phyloP scores from a whole-genome alignment of 2,113 vertebrate genomes.

The Aramus guarauna region DNA sequence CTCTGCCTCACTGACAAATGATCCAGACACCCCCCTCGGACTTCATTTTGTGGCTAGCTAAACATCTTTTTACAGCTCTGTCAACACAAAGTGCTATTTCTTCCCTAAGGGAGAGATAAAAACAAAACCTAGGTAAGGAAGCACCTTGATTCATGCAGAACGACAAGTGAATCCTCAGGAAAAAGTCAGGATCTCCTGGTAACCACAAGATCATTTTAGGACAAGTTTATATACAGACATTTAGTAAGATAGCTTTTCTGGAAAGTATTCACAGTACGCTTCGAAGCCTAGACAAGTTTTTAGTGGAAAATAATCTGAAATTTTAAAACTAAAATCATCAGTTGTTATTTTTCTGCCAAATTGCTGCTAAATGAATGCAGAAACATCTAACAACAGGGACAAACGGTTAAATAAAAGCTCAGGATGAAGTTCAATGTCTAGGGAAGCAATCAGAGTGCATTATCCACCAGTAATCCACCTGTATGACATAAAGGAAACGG shows the following conservation, averaged over 20 bases:
- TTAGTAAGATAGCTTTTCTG: background rate
- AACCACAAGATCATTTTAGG: background rate
- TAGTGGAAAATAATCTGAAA: background rate
- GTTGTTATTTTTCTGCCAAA: background rate
- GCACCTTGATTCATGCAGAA: background rate
- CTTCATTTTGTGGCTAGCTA: background rate
- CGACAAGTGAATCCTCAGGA: background rate
- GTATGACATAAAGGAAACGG: background rate
- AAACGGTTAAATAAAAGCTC: background rate
- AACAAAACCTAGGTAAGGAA: background rate
- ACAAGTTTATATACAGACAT: background rate
- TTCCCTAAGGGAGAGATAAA: background rate
- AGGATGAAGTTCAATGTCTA: conserved; percentile 8
- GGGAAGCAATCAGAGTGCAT: background rate
- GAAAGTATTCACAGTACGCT: background rate
- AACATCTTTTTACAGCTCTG: background rate
- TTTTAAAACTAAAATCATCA: background rate
- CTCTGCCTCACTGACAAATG: background rate
- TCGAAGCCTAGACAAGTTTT: background rate
- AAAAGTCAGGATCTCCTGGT: background rate
- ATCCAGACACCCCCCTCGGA: background rate
- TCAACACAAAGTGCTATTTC: background rate
- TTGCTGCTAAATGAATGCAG: background rate
- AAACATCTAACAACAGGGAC: background rate
- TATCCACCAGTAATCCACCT: background rate